Evolutionary conservation across 2,888 invertebrate genomes (phyloP).

Genomic region (Tortricodes alternella): DNA sequence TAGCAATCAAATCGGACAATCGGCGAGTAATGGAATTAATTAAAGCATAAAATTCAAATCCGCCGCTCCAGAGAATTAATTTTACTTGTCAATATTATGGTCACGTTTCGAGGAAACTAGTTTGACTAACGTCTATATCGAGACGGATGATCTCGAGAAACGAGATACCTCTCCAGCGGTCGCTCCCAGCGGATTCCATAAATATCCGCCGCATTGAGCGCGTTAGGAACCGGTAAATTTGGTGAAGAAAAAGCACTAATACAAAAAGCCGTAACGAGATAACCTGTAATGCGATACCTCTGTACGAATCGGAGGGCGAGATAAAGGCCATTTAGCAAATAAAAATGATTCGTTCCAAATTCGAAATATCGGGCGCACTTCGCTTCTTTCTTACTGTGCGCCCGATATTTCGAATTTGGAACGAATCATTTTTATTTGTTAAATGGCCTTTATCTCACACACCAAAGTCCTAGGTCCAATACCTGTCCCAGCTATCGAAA

Average conservation of each 20-base stretch:
- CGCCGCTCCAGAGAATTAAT: slow-evolving; percentile 60
- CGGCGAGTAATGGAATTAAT: slow-evolving; percentile 66
- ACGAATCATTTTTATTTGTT: slow-evolving; percentile 62
- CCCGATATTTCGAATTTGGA: slow-evolving; percentile 73
- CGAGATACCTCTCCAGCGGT: slow-evolving; percentile 63
- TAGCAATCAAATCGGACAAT: slow-evolving; percentile 65
- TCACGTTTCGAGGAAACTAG: slow-evolving; percentile 69
- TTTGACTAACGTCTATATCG: slow-evolving; percentile 71
- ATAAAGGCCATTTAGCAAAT: slow-evolving; percentile 69
- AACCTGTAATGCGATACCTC: slow-evolving; percentile 76
- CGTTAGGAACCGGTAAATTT: slow-evolving; percentile 61
- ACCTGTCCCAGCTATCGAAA: slow-evolving; percentile 37
- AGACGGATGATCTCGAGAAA: slow-evolving; percentile 71
- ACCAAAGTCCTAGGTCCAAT: slow-evolving; percentile 28
- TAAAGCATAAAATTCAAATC: slow-evolving; percentile 68
- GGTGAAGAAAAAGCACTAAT: slow-evolving; percentile 53
- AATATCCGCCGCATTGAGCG: slow-evolving; percentile 58
- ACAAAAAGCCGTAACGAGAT: slow-evolving; percentile 73
- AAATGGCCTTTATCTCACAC: slow-evolving; percentile 68
- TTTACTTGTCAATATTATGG: slow-evolving; percentile 73
- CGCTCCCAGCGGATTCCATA: slow-evolving; percentile 70
- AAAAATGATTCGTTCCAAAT: slow-evolving; percentile 67
- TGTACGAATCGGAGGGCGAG: slow-evolving; percentile 73
- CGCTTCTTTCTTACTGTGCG: slow-evolving; percentile 15
- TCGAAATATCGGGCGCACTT: slow-evolving; percentile 60